Conservation (phyloP, 2,113 vertebrate genomes). For the Alces alces region DNA sequence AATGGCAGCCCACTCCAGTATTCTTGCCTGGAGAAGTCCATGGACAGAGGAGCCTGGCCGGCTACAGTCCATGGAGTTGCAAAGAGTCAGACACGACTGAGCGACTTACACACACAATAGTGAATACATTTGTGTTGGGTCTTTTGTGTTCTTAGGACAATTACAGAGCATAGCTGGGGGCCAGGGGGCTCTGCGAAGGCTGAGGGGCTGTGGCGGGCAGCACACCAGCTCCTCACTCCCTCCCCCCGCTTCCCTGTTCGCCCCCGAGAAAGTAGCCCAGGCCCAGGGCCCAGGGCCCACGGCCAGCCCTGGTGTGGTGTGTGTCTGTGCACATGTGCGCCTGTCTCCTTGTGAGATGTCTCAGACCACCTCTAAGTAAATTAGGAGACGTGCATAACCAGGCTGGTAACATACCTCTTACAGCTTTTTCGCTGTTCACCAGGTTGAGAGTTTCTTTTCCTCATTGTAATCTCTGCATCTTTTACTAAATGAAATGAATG, state of each 20-base stretch:
- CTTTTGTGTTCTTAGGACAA: background rate
- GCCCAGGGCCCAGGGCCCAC: background rate
- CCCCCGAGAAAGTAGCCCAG: rapidly evolving
- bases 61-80: background rate
- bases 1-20: background rate
- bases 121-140: background rate
- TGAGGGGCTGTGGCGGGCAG: rapidly evolving
- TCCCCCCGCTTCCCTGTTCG: rapidly evolving
- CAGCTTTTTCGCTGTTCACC: background rate
- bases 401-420: background rate
- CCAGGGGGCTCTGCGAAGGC: background rate
- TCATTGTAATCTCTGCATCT: background rate
- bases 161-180: background rate
- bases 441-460: background rate
- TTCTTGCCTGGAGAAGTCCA: background rate
- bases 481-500: background rate
- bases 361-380: background rate
- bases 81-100: background rate
- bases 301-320: rapidly evolving
- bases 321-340: rapidly evolving
- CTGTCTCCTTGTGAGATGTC: background rate
- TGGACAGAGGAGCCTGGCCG: background rate
- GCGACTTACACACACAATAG: background rate
- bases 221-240: rapidly evolving
- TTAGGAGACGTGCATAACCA: too few relatives aligned